Conservation (phyloP, 2,797 vertebrate species). For the Lemur catta region DNA sequence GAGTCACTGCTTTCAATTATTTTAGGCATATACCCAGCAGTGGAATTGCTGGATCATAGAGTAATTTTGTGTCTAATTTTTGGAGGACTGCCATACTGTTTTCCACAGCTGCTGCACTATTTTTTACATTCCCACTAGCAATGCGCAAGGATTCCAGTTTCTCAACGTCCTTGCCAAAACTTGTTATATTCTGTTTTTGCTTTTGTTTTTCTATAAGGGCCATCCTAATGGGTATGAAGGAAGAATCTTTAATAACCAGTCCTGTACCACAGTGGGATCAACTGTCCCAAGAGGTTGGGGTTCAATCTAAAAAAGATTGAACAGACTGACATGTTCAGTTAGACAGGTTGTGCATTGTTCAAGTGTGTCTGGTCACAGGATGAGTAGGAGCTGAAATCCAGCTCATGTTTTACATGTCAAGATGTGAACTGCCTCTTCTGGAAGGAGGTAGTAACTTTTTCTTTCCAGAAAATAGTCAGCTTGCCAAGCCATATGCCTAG, state of each 20-base stretch:
- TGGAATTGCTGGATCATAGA: not conserved
- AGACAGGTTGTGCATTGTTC: not conserved
- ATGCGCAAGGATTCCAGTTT: not conserved
- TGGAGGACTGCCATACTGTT: not conserved
- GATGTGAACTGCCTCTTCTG: not conserved
- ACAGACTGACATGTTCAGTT: not conserved
- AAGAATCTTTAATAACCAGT: not conserved
- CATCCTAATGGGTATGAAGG: not conserved
- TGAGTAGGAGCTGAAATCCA: not conserved
- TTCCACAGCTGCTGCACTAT: not conserved
- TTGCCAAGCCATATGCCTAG: not conserved
- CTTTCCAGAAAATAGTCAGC: conserved; percentile 2
- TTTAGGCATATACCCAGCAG: not conserved
- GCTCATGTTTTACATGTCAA: not conserved
- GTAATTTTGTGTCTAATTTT: not conserved
- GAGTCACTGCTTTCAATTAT: not conserved
- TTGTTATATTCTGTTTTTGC: not conserved
- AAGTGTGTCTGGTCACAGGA: not conserved
- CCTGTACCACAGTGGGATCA: not conserved
- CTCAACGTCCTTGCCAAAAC: not conserved
- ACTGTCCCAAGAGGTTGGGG: not conserved
- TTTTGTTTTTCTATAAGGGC: not conserved
- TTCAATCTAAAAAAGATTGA: not conserved
- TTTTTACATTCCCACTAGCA: not conserved
- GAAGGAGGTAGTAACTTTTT: not conserved